Evolutionary conservation across 2,113 vertebrate genomes (phyloP), one percentile per base, ranked within the genome.

Genomic region (Atractosteus spatula): DNA sequence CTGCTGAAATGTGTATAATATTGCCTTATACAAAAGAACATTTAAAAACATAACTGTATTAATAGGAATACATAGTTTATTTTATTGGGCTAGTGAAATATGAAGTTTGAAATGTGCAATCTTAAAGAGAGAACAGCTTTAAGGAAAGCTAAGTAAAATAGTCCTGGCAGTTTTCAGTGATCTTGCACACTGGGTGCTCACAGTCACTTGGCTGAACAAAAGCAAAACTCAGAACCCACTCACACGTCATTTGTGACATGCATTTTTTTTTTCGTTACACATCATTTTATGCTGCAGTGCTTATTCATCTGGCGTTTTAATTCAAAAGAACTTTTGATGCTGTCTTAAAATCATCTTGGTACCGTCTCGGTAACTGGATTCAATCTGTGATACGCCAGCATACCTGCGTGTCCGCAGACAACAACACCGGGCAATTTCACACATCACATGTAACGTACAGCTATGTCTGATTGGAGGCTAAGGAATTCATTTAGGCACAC

Each of bases 361-460:
- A 29, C 29, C 10, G 47, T 51, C 47, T 51, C 5, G 10, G 10
- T 7, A 5, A 51, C 78, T 80, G 83, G 86, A 89, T 86, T 79
- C 83, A 88, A 88, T 91, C 87, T 87, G 89, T 82, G 88, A 85
- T 78, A 82, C 87, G 88, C 85, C 85, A 88, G 75, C 70, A 74
- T 72, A 75, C 80, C 79, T 79, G 81, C 80, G 80, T 81, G 78
- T 86, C 84, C 65, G 47, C 65, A 74, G 79, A 70, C 81, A 86
- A 83, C 82, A 81, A 76, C 78, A 78, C 74, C 56, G 79, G 79
- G 79, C 69, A 78, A 71, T 81, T 86, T 74, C 82, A 78, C 74
- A 80, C 80, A 82, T 82, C 84, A 84, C 84, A 83, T 65, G 77
- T 69, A 77, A 83, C 79, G 74, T 78, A 84, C 70, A 76, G 76